Percentiles rank a stretch among this genome's conserved stretches.
Evolutionary conservation across 2,113 vertebrate species (phyloP).

Genomic region (Coptodon rendalli): DNA sequence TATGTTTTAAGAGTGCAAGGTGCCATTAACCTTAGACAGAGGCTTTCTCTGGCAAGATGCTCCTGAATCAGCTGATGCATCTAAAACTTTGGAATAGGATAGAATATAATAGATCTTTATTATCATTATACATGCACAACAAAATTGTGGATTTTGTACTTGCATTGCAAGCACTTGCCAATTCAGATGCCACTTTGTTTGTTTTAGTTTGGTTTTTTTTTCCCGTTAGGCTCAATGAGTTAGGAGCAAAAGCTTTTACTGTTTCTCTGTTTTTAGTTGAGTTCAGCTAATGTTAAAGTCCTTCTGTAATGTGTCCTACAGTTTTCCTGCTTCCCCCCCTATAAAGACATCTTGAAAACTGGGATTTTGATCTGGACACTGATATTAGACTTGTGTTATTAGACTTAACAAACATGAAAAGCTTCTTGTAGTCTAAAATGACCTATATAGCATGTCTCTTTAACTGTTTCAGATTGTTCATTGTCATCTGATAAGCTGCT

Average conservation of each 20-base stretch:
- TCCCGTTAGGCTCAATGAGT: neutral
- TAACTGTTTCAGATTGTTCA: neutral
- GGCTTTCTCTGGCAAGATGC: neutral
- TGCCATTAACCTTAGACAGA: neutral
- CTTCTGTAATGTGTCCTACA: neutral
- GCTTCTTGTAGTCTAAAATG: neutral
- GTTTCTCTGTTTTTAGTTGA: neutral
- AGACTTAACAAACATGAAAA: fast-evolving
- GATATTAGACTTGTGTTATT: neutral
- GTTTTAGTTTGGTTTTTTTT: neutral
- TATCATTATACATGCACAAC: neutral
- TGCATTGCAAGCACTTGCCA: neutral
- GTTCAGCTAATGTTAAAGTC: neutral
- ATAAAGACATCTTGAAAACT: neutral
- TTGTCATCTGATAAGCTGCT: neutral
- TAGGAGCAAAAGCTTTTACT: neutral
- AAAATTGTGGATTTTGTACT: neutral
- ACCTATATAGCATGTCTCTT: neutral
- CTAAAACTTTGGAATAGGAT: neutral
- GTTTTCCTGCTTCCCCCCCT: neutral
- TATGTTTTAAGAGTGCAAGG: neutral
- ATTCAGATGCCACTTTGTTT: neutral
- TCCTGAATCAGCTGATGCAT: neutral
- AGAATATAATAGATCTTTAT: neutral
- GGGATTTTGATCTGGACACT: neutral